These are phyloP conservation scores for Rutilus rutilus DNA, from an alignment of 2,113 vertebrate genomes.

Conservation along the genomic window DNA sequence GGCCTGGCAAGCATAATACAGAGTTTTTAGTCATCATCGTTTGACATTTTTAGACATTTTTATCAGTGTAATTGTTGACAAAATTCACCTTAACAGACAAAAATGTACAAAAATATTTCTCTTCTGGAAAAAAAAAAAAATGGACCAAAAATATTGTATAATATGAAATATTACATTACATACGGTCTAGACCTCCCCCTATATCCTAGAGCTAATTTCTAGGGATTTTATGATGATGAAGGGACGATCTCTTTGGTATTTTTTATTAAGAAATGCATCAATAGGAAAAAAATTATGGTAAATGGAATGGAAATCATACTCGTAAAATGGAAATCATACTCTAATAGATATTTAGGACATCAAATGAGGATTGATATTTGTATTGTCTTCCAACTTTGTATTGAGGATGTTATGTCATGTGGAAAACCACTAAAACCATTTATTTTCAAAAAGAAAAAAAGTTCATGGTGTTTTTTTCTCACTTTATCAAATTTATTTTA, in stretches of 20 bases:
- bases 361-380: neutral
- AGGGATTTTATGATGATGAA: neutral
- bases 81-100: neutral
- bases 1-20: too few species aligned
- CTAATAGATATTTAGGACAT: neutral
- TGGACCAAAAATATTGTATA: neutral
- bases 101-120: neutral
- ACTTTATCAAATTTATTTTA: neutral
- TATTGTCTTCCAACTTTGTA: neutral
- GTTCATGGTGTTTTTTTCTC: neutral
- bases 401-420: neutral
- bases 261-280: neutral
- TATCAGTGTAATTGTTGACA: neutral
- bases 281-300: neutral
- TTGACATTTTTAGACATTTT: neutral
- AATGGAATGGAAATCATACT: neutral
- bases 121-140: neutral
- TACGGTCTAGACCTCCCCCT: neutral
- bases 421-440: neutral
- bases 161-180: neutral
- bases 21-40: too few species aligned
- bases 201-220: neutral
- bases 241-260: neutral
- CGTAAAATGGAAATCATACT: neutral
- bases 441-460: neutral